Percentiles rank a stretch among this genome's conserved stretches.
Evolutionary conservation across 2,113 vertebrate genomes (phyloP).

Genomic region (Entelurus aequoreus): DNA sequence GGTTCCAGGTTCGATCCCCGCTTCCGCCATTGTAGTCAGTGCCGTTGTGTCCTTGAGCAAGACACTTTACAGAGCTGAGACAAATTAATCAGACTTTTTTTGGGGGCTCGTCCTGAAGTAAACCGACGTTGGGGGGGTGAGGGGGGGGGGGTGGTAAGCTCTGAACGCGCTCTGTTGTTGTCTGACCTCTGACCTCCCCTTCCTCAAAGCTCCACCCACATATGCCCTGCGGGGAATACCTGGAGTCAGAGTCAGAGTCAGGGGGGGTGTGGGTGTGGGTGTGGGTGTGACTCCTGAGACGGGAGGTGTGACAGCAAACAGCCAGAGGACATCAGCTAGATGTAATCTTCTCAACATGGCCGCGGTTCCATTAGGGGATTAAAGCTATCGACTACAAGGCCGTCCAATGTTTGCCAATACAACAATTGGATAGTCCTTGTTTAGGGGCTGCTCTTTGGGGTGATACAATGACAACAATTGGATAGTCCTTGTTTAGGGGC

Average conservation of each 20-base stretch:
- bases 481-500: too few relatives aligned
- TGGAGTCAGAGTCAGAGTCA: slow-evolving; percentile 4
- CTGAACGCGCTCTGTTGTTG: slow-evolving; percentile 6
- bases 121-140: slow-evolving; percentile 1
- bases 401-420: slow-evolving; percentile 55
- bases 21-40: too few relatives aligned
- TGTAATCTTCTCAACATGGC: slow-evolving; percentile 29
- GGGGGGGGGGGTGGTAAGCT: slow-evolving; percentile 1
- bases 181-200: slow-evolving; percentile 35
- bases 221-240: slow-evolving; percentile 47
- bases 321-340: slow-evolving; percentile 29
- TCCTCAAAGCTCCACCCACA: slow-evolving; percentile 19
- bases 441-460: slow-evolving; percentile 24
- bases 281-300: slow-evolving; percentile 18
- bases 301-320: slow-evolving; percentile 30
- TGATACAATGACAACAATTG: too few relatives aligned
- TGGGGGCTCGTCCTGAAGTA: background rate
- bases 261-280: too few relatives aligned
- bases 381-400: slow-evolving; percentile 58
- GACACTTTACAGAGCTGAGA: too few relatives aligned
- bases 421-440: slow-evolving; percentile 43
- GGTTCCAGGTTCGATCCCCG: too few relatives aligned
- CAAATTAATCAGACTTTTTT: background rate
- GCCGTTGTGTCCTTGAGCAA: too few relatives aligned
- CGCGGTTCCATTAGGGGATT: slow-evolving; percentile 56